Evolutionary conservation across 2,113 vertebrate genomes (phyloP).

Genomic region (Pipa parva): DNA sequence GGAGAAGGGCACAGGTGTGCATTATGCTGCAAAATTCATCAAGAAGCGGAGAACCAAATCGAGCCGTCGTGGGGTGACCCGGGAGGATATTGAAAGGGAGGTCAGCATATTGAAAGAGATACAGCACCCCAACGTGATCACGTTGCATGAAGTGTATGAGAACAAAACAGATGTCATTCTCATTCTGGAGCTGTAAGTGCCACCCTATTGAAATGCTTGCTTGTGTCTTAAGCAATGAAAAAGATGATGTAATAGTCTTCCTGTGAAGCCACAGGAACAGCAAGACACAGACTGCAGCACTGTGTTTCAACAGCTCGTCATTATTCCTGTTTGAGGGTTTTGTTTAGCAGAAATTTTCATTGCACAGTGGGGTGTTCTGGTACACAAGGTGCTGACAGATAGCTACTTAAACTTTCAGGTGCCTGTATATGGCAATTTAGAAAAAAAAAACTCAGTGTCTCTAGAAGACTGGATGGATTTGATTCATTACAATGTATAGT

Average conservation of each 20-base stretch:
- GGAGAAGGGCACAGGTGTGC: slow-evolving; percentile 71
- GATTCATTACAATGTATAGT: too few relatives aligned
- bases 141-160: slow-evolving; percentile 88
- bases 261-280: not conserved
- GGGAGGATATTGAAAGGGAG: slow-evolving; percentile 93
- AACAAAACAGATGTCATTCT: slow-evolving; percentile 94
- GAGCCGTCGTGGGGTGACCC: slow-evolving; percentile 84
- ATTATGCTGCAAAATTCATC: slow-evolving; percentile 93
- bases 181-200: slow-evolving; percentile 95
- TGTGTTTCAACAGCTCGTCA: not conserved
- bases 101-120: slow-evolving; percentile 93
- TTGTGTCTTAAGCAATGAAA: not conserved
- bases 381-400: slow-evolving; percentile 15
- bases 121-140: slow-evolving; percentile 91
- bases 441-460: too few relatives aligned
- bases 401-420: not conserved
- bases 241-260: slow-evolving; percentile 1
- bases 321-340: not conserved
- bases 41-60: slow-evolving; percentile 91
- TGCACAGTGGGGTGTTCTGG: not conserved
- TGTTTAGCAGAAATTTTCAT: not conserved
- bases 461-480: too few relatives aligned
- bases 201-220: not conserved
- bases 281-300: not conserved
- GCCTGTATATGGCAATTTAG: not conserved